Conservation (phyloP, 2,888 invertebrate genomes). For the Ommatoiulus sabulosus region DNA sequence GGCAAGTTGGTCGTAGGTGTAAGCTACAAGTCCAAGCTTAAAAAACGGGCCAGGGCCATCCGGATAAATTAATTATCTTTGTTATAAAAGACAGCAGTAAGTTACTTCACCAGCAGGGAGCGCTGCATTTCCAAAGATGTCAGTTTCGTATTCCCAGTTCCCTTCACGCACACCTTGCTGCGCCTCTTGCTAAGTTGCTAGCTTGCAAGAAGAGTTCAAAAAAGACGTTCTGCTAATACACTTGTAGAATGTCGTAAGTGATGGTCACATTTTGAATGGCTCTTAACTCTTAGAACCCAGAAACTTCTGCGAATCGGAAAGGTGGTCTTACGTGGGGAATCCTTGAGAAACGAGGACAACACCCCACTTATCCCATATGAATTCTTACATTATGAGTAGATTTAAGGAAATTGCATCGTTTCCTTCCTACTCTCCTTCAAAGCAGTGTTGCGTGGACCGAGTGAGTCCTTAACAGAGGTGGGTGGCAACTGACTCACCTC, state of each 20-base stretch:
- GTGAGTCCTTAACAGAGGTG: not conserved
- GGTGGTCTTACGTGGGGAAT: no score
- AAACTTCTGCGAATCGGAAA: not conserved
- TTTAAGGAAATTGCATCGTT: not conserved
- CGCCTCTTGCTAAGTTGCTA: no score
- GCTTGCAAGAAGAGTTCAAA: no score
- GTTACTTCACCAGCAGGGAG: not conserved
- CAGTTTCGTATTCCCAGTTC: no score
- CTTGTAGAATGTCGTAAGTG: no score
- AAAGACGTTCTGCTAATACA: no score
- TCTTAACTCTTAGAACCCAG: not conserved
- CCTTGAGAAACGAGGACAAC: not conserved
- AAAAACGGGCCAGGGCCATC: not conserved
- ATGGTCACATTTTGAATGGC: not conserved
- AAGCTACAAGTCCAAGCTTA: not conserved
- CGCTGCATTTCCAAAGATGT: not conserved
- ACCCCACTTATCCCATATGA: not conserved
- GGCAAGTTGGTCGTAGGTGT: not conserved
- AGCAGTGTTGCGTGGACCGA: not conserved
- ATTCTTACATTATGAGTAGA: not conserved
- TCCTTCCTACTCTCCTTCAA: not conserved
- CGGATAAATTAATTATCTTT: no score
- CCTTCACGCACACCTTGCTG: no score
- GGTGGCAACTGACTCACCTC: not conserved
- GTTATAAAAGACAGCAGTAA: not conserved